Conservation (phyloP, 2,888 invertebrate genomes). For the Ectemnius lituratus region DNA sequence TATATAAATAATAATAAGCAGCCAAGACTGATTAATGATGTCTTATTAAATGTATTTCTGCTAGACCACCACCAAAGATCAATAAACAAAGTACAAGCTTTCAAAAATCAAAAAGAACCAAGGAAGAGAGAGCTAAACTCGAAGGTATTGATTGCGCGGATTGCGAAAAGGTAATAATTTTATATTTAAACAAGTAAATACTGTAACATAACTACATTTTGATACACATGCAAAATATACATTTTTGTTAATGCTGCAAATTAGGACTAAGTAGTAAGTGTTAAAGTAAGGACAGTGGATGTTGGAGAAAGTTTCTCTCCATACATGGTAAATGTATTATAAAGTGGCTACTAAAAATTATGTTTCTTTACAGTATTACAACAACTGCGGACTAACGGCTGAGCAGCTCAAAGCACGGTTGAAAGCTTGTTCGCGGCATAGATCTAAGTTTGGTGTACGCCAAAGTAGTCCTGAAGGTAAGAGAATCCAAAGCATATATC, state of each 20-base stretch:
- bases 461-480: constrained; percentile 75
- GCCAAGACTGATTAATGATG: neutral
- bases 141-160: constrained; percentile 76
- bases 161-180: constrained; percentile 72
- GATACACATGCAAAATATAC: neutral
- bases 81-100: constrained; percentile 44
- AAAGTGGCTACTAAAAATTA: neutral
- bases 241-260: constrained; percentile 16
- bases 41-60: constrained; percentile 10
- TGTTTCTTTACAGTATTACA: constrained; percentile 68
- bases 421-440: constrained; percentile 79
- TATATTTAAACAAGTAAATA: neutral
- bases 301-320: neutral
- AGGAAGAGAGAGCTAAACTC: constrained; percentile 72
- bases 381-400: constrained; percentile 69
- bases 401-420: constrained; percentile 74
- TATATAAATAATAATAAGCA: too few species aligned
- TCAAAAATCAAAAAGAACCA: constrained; percentile 70
- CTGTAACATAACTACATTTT: neutral
- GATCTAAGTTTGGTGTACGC: constrained; percentile 74
- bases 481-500: neutral
- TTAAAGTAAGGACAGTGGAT: neutral
- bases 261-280: constrained; percentile 25
- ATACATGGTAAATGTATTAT: too few species aligned
- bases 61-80: constrained; percentile 10